These are phyloP conservation scores for Lycocerus yunnanus DNA, from an alignment of 2,888 invertebrate species.

Conservation along the genomic window DNA sequence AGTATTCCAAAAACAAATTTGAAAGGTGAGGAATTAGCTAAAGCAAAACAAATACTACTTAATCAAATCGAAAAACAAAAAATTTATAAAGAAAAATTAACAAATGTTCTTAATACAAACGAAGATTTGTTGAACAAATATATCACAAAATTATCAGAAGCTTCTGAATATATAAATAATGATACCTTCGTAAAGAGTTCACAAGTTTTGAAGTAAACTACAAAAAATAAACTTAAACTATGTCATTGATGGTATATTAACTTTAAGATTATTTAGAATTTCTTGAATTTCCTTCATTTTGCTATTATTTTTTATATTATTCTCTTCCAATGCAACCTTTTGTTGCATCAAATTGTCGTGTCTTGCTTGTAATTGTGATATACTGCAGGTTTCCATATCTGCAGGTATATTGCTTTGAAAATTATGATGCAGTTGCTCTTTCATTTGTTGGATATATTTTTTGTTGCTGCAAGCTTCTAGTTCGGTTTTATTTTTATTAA, in stretches of 20 bases:
- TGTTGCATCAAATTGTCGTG: neutral
- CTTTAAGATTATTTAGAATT: neutral
- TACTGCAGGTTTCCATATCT: too few relatives aligned
- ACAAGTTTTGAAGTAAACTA: neutral
- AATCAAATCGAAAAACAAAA: conserved; percentile 16
- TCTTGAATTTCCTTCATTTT: neutral
- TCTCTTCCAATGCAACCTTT: neutral
- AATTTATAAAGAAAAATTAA: conserved; percentile 16
- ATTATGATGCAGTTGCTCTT: neutral
- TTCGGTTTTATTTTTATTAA: neutral
- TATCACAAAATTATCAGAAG: neutral
- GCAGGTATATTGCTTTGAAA: neutral
- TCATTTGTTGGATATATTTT: neutral
- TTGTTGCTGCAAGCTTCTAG: neutral
- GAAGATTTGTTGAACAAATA: neutral
- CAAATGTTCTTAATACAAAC: neutral
- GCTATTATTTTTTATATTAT: neutral
- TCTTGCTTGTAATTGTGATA: neutral
- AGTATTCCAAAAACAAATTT: conserved; percentile 17
- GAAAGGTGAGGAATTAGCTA: conserved; percentile 18
- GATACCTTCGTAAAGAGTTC: neutral
- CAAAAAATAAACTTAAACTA: neutral
- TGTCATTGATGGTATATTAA: neutral
- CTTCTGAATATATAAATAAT: neutral
- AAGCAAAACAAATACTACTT: conserved; percentile 20